Base-by-base conservation (phyloP, 2,113 vertebrate species). In the Ictalurus furcatus region DNA sequence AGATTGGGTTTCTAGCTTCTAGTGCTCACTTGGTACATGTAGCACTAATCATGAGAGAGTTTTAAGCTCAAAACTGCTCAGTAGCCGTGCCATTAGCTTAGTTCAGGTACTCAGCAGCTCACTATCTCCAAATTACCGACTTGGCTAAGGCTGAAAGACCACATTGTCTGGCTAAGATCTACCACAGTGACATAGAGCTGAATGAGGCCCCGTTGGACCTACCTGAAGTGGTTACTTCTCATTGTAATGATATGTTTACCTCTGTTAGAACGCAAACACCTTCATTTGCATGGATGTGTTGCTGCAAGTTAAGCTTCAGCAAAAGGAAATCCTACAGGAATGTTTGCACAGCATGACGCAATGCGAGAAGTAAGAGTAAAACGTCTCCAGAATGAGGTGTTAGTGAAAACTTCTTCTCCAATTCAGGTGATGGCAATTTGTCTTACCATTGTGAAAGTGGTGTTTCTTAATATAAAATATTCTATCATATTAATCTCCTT, bases 81-180 rank as follows among this genome's bases (percentile, higher is more conserved):
- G 88, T 90, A 78, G 89, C 92, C 90, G 88, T 89, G 65, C 85
- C 73, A 87, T 87, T 87, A 87, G 86, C 90, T 91, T 84, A 78
- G 58, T 87, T 87, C 85, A 87, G 73, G 71, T 78, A 87, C 90
- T 87, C 88, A 88, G 88, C 88, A 82, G 90, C 89, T 92, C 88
- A 90, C 87, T 86, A 91, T 91, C 89, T 92, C 90, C 54, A 89
- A 92, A 91, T 92, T 85, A 90, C 91, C 71, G 81, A 93, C 89
- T 88, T 93, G 92, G 92, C 91, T 71, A 81, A 78, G 34, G 84
- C 87, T 93, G 92, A 93, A 93, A 93, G 93, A 85, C 44, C 48
- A 80, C 92, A 92, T 94, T 92, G 92, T 92, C 86, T 91, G 85
- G 85, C 85, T 89, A 85, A 91, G 88, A 52, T 90, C 87, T 92